Percentiles rank a stretch among this genome's conserved stretches.
phyloP scores from a whole-genome alignment of 2,797 vertebrate genomes.

The Eulemur coronatus region DNA sequence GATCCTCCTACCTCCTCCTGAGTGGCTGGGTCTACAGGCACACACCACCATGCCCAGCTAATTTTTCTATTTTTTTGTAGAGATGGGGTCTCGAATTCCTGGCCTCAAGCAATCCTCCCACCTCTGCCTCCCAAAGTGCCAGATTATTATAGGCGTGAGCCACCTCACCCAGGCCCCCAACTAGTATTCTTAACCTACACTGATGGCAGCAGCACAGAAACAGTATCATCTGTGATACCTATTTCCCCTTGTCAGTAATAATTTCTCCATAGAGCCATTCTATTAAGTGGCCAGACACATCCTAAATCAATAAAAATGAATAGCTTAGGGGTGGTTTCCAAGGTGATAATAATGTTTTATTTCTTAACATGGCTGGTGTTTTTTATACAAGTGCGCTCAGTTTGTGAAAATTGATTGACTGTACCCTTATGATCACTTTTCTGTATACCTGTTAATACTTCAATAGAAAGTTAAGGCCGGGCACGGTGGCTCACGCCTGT shows the following conservation, averaged over 20 bases:
- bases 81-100: not conserved
- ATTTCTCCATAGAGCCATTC: not conserved
- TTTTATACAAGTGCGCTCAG: not conserved
- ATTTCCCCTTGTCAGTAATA: not conserved
- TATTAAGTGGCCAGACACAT: not conserved
- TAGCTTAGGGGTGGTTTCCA: not conserved
- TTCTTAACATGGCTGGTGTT: not conserved
- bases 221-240: not conserved
- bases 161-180: not conserved
- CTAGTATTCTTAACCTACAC: not conserved
- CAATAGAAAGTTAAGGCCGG: not conserved
- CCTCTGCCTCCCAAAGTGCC: not conserved
- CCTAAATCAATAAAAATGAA: constrained; percentile 15
- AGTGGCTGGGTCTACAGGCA: not conserved
- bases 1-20: not conserved
- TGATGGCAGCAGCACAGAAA: not conserved
- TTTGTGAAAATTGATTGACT: constrained; percentile 15
- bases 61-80: not conserved
- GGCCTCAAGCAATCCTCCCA: no score
- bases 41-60: not conserved
- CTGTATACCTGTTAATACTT: not conserved
- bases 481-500: no score
- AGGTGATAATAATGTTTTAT: not conserved
- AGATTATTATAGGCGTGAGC: not conserved
- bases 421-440: not conserved